Base-by-base conservation (phyloP, 2,888 invertebrate species). In the Drosophila colorata region DNA sequence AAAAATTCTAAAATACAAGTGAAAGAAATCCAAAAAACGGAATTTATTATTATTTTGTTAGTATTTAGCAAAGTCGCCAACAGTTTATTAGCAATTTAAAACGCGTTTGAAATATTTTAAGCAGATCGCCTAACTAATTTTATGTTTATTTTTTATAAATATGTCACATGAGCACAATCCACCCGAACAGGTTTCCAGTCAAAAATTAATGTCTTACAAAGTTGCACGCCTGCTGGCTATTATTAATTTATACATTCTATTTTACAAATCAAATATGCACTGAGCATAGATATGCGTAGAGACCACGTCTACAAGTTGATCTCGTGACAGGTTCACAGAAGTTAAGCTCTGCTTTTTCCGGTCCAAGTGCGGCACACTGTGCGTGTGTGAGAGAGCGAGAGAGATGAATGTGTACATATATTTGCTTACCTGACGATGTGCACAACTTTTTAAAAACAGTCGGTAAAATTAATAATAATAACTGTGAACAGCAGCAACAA, bases 391-490 rank as follows among this genome's bases (percentile, higher is more conserved):
- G 8, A 14, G 23, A 58, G 37, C 35, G 35, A 23, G 49, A 23
- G 4, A 14, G 28, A 4, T 33, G 13, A n/a, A 20, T 28, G 13
- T 57, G 11, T 16, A 8, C 14, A 56, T 67, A 8, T 18, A 56
- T 67, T 35, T 72, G 67, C 57, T 72, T 63, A 71, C 53, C 72
- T 46, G 61, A 11, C 33, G 38, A 55, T 63, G 69, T 43, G 70
- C 63, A 57, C 44, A 56, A 28, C 53, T 35, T 35, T 55, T 61
- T 43, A 47, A 63, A 61, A 53, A 53, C 57, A 49, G 57, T 35
- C 38, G 38, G 41, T 44, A 53, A 55, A 85, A 80, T 74, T 82
- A 82, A 69, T 82, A 86, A 79, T 55, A 82, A 82, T 64, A 74
- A 60, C 57, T 47, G 52, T 35, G 52, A 38, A 25, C 40, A 58